A percentile compares a stretch with the other conserved stretches of the same genome.
Conservation (phyloP, 2,888 invertebrate genomes). For the Apodemia duryi region DNA sequence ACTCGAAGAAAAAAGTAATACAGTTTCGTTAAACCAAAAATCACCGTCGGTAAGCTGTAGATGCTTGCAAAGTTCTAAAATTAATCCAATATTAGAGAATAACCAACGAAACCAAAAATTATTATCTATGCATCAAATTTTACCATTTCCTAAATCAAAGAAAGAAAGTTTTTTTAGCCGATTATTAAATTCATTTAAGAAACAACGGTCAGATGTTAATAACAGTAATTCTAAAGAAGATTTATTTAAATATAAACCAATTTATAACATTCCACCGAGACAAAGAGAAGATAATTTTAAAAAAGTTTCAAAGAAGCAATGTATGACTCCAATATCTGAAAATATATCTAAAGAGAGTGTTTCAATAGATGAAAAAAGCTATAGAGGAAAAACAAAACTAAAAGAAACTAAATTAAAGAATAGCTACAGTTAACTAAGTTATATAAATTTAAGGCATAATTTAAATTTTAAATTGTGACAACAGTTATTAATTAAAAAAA, state of each 20-base stretch:
- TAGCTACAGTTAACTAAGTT: not conserved
- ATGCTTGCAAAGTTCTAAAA: not conserved
- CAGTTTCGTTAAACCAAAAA: not conserved
- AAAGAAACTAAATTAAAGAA: conserved; percentile 1
- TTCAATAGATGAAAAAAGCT: not conserved
- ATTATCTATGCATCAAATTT: conserved; percentile 59
- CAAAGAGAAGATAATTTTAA: not conserved
- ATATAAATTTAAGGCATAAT: not conserved
- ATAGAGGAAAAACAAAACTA: not conserved
- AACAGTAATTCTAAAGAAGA: not conserved
- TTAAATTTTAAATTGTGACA: not conserved
- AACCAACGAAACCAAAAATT: conserved; percentile 24
- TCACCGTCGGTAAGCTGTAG: not conserved
- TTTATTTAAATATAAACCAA: conserved; percentile 3
- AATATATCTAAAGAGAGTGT: not conserved
- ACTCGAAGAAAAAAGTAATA: conserved; percentile 43
- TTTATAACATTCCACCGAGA: not conserved
- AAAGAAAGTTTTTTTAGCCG: conserved; percentile 48
- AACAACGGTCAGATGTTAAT: not conserved
- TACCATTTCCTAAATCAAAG: conserved; percentile 60
- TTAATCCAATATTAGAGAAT: not conserved
- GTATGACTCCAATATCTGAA: not conserved
- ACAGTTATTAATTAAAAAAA: not conserved
- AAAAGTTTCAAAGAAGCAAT: not conserved
- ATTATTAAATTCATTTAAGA: conserved; percentile 46